Conservation (phyloP, 2,113 vertebrate genomes). For the Zeus faber region DNA sequence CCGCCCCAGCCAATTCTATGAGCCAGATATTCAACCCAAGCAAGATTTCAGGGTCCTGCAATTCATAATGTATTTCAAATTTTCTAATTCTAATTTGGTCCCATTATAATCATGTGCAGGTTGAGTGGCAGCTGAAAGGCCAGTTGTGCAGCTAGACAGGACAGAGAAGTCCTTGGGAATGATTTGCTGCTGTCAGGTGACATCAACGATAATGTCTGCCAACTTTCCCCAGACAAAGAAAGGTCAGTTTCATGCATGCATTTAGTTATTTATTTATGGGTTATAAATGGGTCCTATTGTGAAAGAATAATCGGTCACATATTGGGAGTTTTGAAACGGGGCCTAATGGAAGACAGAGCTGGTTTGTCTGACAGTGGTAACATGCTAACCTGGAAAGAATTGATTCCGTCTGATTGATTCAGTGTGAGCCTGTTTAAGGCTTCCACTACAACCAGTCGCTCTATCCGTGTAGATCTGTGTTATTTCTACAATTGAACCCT, state of each 20-base stretch:
- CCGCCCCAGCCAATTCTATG: too few relatives aligned
- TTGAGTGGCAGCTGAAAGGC: too few relatives aligned
- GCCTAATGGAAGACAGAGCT: neutral
- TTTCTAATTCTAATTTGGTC: too few relatives aligned
- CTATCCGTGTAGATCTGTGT: too few relatives aligned
- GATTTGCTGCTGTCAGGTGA: neutral
- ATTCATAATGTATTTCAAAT: too few relatives aligned
- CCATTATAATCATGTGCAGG: too few relatives aligned
- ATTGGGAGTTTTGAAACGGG: conserved; percentile 1
- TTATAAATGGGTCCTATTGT: conserved; percentile 9
- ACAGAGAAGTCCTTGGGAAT: too few relatives aligned
- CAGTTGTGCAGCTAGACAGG: too few relatives aligned
- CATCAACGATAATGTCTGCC: neutral
- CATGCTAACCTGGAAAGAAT: conserved; percentile 5
- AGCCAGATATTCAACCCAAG: too few relatives aligned
- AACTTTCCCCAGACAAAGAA: neutral
- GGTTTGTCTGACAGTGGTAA: conserved; percentile 5
- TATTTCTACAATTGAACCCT: too few relatives aligned
- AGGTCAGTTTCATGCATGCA: neutral
- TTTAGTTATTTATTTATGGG: neutral
- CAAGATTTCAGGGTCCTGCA: too few relatives aligned
- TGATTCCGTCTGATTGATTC: neutral
- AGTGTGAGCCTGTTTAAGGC: neutral
- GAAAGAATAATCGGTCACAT: conserved; percentile 31
- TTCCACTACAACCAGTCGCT: neutral